Evolutionary conservation across 2,113 vertebrate genomes (phyloP).

Genomic region (Grus americana): DNA sequence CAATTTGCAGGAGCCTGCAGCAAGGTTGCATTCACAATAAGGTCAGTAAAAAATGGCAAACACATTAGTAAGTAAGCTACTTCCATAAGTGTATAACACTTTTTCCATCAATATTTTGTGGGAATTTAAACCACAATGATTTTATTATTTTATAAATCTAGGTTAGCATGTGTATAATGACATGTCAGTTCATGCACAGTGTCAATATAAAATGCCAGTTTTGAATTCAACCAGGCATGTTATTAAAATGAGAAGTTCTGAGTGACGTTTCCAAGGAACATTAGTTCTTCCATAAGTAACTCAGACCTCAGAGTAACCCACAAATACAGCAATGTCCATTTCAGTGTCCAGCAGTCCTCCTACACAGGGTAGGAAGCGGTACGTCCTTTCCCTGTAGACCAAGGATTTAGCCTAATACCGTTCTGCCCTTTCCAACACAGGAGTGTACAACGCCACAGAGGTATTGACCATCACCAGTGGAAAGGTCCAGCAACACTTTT

Average conservation of each 20-base stretch:
- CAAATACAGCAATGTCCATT: not conserved
- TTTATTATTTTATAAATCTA: constrained; percentile 60
- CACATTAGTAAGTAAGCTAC: constrained; percentile 35
- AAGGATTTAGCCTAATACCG: not conserved
- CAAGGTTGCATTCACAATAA: constrained; percentile 66
- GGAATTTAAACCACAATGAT: constrained; percentile 21
- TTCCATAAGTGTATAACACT: not conserved
- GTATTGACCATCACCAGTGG: not conserved
- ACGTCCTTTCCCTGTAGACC: not conserved
- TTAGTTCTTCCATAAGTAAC: not conserved
- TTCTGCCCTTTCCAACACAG: not conserved
- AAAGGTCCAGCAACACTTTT: not conserved
- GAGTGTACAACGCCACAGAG: not conserved
- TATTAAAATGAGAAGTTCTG: constrained; percentile 66
- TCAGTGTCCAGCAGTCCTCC: not conserved
- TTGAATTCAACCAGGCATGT: constrained; percentile 48
- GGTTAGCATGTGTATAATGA: constrained; percentile 51
- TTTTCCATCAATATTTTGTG: constrained; percentile 38
- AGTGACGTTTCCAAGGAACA: constrained; percentile 45
- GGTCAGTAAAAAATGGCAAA: constrained; percentile 59
- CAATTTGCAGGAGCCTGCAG: constrained; percentile 66
- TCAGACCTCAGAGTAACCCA: not conserved
- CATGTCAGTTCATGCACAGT: not conserved
- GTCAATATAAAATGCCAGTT: constrained; percentile 39
- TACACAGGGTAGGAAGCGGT: not conserved